phyloP scores from a whole-genome alignment of 2,888 invertebrate genomes.

The Apantesis nais region DNA sequence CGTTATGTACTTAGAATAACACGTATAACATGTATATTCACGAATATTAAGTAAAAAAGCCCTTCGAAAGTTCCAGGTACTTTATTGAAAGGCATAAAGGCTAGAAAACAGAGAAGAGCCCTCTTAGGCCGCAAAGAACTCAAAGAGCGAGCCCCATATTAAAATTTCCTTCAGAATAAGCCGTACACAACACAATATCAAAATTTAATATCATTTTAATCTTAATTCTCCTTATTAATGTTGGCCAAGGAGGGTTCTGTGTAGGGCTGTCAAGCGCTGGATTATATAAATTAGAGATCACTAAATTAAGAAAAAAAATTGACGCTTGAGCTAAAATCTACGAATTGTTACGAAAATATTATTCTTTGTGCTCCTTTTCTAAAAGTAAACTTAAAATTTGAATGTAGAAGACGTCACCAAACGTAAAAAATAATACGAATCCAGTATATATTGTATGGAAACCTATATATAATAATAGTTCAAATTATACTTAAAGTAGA shows the following conservation, averaged over 20 bases:
- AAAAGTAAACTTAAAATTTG: too few species aligned
- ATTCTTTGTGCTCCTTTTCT: too few species aligned
- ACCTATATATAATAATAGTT: too few species aligned
- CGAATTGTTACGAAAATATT: too few species aligned
- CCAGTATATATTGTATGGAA: too few species aligned
- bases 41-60: neutral
- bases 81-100: conserved; percentile 22
- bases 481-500: too few species aligned
- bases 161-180: conserved; percentile 82
- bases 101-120: conserved; percentile 36
- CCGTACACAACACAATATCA: conserved; percentile 85
- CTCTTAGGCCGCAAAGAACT: conserved; percentile 56
- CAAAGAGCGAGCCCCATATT: conserved; percentile 75
- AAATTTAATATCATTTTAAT: conserved; percentile 86
- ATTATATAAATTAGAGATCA: neutral
- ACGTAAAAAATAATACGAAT: too few species aligned
- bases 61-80: conserved; percentile 4
- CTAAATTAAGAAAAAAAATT: neutral
- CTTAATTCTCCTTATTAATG: conserved; percentile 85
- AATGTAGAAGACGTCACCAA: too few species aligned
- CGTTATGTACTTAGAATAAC: neutral
- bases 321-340: neutral
- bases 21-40: neutral
- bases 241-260: conserved; percentile 73
- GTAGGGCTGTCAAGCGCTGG: conserved; percentile 37